Evolutionary conservation across 2,113 vertebrate genomes (phyloP), one percentile per base, ranked within the genome.

Genomic region (Cisticola juncidis): DNA sequence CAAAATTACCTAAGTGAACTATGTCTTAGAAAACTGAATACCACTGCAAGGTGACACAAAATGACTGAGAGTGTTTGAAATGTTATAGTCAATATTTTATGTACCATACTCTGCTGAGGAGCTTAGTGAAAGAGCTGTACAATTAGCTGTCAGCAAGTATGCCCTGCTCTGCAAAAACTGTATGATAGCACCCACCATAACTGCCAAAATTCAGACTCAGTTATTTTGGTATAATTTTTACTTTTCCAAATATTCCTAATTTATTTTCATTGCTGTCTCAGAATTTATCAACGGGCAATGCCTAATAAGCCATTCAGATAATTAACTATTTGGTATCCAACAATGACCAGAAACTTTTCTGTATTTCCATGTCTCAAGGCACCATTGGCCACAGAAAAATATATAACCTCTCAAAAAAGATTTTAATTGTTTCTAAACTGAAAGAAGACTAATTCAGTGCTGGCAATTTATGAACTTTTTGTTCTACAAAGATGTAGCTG

Each of bases 391-490:
- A 50, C 35, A 82, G 53, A n/a, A 91, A 81, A 78, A 90, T 17
- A 65, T 12, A 82, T 2, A 50, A 23, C 8, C 11, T 88, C 88
- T 92, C 54, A 82, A 61, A 22, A 25, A 82, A 65, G 45, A 73
- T 12, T 90, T 88, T 53, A 91, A 68, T 83, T 86, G 58, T 68
- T 88, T 66, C 88, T 83, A 90, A 90, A 69, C 42, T 20, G 50
- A 93, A 70, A 77, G 68, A 83, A 38, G 33, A 71, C 76, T 28
- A 51, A 65, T 70, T 50, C 47, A 58, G 50, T 60, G 29, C 64
- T 58, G 33, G 21, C 33, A 92, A 68, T 88, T 83, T 93, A 78
- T 83, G 69, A 94, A 58, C 22, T 22, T 83, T 94, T 86, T 92
- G 64, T 94, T 88, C 80, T 79, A 64, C 40, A 48, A 48, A 68